Conservation (phyloP, 2,113 vertebrate genomes). For the Clarias batrachus region DNA sequence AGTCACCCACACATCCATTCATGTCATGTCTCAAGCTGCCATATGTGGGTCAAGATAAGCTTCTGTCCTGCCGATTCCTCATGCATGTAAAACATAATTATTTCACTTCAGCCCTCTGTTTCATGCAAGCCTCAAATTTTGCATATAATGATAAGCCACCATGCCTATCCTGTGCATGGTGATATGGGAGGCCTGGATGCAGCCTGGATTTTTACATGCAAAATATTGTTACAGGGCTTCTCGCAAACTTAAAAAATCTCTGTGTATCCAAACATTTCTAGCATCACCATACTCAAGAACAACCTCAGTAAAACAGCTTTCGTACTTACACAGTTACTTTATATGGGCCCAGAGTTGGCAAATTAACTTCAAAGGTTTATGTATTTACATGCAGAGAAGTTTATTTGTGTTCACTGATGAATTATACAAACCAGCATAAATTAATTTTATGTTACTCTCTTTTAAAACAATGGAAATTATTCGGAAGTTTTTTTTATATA, state of each 20-base stretch:
- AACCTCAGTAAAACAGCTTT: background rate
- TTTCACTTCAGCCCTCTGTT: slow-evolving; percentile 11
- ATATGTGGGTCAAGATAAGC: slow-evolving; percentile 40
- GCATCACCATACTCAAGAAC: background rate
- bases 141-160: background rate
- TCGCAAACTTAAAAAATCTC: slow-evolving; percentile 18
- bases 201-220: background rate
- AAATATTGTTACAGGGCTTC: background rate
- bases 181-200: background rate
- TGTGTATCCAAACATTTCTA: background rate
- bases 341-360: background rate
- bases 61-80: background rate
- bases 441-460: background rate
- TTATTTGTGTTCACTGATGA: background rate
- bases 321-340: background rate
- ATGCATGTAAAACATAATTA: slow-evolving; percentile 28
- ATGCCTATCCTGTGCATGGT: background rate
- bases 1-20: slow-evolving; percentile 22
- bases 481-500: background rate
- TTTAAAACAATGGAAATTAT: background rate
- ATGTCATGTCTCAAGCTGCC: slow-evolving; percentile 18
- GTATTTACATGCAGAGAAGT: background rate
- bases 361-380: background rate
- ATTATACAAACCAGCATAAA: background rate
- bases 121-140: background rate